Base-by-base conservation (phyloP, 2,888 invertebrate species). In the Tupiocoris notatus region DNA sequence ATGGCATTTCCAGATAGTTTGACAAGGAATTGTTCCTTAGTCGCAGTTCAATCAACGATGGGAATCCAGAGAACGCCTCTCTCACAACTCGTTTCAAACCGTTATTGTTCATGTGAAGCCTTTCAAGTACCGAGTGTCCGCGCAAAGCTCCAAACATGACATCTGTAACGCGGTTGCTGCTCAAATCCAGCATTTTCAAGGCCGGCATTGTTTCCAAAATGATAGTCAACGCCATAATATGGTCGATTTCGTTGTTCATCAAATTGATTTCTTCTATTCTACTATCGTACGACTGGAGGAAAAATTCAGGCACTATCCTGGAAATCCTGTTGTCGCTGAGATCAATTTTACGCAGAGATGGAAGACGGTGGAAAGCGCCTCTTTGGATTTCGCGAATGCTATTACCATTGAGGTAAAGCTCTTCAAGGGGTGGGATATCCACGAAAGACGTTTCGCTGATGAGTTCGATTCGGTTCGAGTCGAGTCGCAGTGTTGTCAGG, bases 51-150 rank as follows among this genome's bases (percentile, higher is more conserved):
- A 94, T 86, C 56, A 96, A 84, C 0, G 93, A 91, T 0, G 93
- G 93, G 90, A 95, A 91, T 17, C 91, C 91, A 82, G 90, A 88
- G 82, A 95, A 90, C 0, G 94, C 91, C 82, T 94, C 92, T 57
- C 90, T 86, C 81, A 93, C 92, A 75, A 95, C 89, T 67, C 88
- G 87, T 77, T 88, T 88, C 67, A 95, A 87, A 79, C 88, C 88
- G 82, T 95, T 95, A 83, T 91, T 89, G 82, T 93, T 92, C 76
- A 95, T 86, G 85, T 94, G 92, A 39, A 95, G 85, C 80, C 92
- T 88, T 84, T 94, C 94, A 79, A 95, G 83, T 68, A 90, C 91
- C 0, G 91, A 89, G 82, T 94, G 94, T 1, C 94, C 93, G 81
- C 91, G 86, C 9, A 95, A 83, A 0, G 91, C 89, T 0, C 93